These are phyloP conservation scores for Diachasmimorpha longicaudata DNA, from an alignment of 1,140 invertebrate species.

Conservation along the genomic window DNA sequence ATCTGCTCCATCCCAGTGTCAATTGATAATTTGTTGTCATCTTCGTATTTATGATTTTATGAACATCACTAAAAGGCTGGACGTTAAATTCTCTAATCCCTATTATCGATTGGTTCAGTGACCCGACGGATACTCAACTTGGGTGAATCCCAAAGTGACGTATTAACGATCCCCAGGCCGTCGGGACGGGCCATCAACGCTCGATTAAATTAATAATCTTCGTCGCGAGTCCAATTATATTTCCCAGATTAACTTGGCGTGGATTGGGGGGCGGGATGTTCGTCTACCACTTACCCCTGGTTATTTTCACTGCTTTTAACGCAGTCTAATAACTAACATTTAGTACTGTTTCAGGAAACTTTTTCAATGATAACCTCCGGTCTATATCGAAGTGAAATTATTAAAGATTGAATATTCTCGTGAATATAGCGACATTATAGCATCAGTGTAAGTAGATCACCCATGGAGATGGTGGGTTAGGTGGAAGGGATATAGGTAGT, in stretches of 20 bases:
- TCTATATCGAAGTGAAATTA: neutral
- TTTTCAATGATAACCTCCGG: neutral
- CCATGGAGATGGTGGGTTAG: neutral
- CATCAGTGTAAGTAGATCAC: neutral
- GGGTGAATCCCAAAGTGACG: neutral
- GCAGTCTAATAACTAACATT: neutral
- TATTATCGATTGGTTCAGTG: conserved; percentile 1
- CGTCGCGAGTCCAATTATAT: neutral
- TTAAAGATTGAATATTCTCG: neutral
- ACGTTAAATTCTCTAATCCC: neutral
- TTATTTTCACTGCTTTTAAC: neutral
- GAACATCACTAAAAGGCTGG: neutral
- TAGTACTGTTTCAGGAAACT: neutral
- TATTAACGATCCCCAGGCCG: neutral
- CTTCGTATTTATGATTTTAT: neutral
- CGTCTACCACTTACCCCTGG: neutral
- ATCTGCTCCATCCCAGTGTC: neutral
- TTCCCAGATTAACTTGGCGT: neutral
- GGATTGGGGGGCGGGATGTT: neutral
- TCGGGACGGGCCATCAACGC: neutral
- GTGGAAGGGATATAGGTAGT: neutral
- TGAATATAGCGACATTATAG: neutral
- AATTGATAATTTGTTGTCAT: neutral
- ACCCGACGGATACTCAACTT: neutral
- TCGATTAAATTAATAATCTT: conserved; percentile 13